Conservation (phyloP, 2,888 invertebrate genomes). For the Polylopha cassiicola region DNA sequence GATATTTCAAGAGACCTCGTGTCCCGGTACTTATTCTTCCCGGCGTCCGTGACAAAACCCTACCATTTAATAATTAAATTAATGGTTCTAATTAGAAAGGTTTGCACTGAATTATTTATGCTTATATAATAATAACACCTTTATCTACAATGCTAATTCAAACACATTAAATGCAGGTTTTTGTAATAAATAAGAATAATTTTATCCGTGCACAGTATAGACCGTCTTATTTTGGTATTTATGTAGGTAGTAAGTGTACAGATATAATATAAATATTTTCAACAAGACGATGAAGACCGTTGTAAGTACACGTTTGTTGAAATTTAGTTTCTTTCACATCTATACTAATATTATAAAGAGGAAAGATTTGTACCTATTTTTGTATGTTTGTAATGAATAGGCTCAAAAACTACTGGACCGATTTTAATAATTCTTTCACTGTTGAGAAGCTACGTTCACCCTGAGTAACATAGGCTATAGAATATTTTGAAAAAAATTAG, state of each 20-base stretch:
- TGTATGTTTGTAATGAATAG: too few relatives aligned
- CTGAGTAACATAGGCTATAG: too few relatives aligned
- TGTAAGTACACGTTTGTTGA: too few relatives aligned
- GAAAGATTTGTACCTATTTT: too few relatives aligned
- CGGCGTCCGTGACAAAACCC: constrained; percentile 28
- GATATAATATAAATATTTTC: too few relatives aligned
- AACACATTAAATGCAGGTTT: constrained; percentile 34
- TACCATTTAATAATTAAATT: constrained; percentile 30
- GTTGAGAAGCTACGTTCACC: too few relatives aligned
- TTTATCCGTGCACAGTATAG: constrained; percentile 31
- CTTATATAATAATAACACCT: constrained; percentile 30
- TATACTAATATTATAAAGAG: too few relatives aligned
- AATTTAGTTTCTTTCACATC: too few relatives aligned
- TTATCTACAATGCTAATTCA: constrained; percentile 37
- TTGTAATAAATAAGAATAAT: constrained; percentile 34
- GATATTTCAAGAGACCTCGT: constrained; percentile 17
- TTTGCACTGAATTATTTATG: constrained; percentile 40
- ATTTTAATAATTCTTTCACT: too few relatives aligned
- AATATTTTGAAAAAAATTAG: too few relatives aligned
- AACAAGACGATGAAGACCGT: too few relatives aligned
- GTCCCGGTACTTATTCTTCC: constrained; percentile 12
- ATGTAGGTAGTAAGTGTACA: not conserved
- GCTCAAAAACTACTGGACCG: too few relatives aligned
- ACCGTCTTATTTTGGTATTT: not conserved
- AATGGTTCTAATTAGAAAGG: constrained; percentile 51